Evolutionary conservation across 1,140 invertebrate genomes (phyloP).

Genomic region (Diplogasteroides magnus): DNA sequence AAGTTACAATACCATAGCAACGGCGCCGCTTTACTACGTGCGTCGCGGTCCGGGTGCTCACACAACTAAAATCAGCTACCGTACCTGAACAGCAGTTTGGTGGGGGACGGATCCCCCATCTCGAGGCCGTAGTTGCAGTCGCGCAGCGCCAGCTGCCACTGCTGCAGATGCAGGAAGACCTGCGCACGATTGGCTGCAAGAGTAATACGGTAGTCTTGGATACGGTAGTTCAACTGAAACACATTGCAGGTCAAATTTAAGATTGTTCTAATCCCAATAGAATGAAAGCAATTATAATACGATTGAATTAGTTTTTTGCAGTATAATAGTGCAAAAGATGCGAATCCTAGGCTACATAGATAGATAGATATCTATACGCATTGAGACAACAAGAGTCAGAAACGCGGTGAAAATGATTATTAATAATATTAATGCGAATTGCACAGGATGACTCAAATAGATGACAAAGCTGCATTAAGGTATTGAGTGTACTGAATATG

Average conservation of each 20-base stretch:
- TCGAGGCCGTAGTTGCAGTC: conserved; percentile 18
- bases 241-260: too few relatives aligned
- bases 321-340: too few relatives aligned
- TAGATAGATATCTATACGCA: too few relatives aligned
- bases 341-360: too few relatives aligned
- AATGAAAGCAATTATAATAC: too few relatives aligned
- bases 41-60: background rate
- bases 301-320: conserved; percentile 2
- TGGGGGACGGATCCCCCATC: background rate
- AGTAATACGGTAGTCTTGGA: too few relatives aligned
- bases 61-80: background rate
- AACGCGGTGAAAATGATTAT: background rate
- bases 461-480: too few relatives aligned
- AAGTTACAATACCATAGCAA: background rate
- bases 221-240: too few relatives aligned
- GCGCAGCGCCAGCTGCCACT: conserved; percentile 8
- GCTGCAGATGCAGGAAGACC: conserved; percentile 8
- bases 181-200: conserved; percentile 22
- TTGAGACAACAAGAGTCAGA: too few relatives aligned
- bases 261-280: too few relatives aligned
- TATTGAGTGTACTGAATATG: background rate
- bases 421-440: too few relatives aligned
- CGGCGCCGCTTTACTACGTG: background rate
- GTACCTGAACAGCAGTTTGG: conserved; percentile 16
- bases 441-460: too few relatives aligned